Evolutionary conservation across 2,888 invertebrate species (phyloP).

Genomic region (Dichetophora obliterata): DNA sequence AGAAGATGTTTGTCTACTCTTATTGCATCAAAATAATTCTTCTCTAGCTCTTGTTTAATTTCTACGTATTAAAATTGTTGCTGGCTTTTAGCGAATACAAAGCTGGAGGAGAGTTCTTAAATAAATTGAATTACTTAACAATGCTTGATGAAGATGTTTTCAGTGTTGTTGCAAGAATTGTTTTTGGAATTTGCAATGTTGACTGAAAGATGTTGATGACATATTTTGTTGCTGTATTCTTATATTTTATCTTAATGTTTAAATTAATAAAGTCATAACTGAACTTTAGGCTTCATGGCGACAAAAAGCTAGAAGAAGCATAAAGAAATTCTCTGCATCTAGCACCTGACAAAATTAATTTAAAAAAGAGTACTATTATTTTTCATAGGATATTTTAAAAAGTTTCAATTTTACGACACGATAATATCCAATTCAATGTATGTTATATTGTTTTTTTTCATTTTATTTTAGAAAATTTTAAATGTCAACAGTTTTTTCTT

Average conservation of each 20-base stretch:
- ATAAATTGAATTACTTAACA: conserved; percentile 21
- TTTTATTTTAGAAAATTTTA: neutral
- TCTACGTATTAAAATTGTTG: no score
- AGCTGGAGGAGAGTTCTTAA: neutral
- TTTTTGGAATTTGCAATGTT: neutral
- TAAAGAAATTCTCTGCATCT: neutral
- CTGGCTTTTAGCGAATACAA: no score
- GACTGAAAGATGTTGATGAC: no score
- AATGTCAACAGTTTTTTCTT: neutral
- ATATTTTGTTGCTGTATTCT: no score
- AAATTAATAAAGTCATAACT: neutral
- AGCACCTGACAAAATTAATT: neutral
- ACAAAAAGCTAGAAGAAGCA: neutral
- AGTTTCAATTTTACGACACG: no score
- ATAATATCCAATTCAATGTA: no score
- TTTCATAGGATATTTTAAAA: no score
- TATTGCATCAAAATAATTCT: no score
- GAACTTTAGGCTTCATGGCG: neutral
- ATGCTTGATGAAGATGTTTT: conserved; percentile 12
- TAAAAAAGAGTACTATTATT: no score
- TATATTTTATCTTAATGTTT: neutral
- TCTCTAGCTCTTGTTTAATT: no score
- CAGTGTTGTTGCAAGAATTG: neutral
- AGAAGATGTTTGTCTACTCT: no score
- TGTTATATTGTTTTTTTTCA: no score